Base-by-base conservation (phyloP, 2,797 vertebrate genomes). In the Etheostoma perlongum region DNA sequence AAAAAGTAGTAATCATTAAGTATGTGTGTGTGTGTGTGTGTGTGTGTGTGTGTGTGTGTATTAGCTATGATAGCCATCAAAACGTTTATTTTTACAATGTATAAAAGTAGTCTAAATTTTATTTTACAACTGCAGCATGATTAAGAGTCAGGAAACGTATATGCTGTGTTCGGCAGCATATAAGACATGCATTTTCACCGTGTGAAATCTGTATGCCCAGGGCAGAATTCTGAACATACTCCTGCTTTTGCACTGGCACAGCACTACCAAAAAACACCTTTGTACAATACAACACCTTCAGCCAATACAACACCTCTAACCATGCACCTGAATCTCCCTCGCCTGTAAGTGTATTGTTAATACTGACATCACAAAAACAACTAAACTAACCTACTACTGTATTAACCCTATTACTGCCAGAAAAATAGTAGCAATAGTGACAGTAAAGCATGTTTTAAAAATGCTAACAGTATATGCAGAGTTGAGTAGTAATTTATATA, bases 171-270 rank as follows among this genome's bases (percentile, higher is more conserved):
- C 49, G 23, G 42, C 33, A 72, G 30, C n/a, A 30, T 21, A 48
- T 55, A 53, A 51, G 47, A 36, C 30, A 48, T 65, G 53, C 12
- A 40, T 40, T 40, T 64, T 21, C 47, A 40, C 18, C 8, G 21
- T 53, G 59, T 78, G 42, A 78, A 65, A 59, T 61, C 64, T 47
- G 36, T 40, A 40, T 40, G 36, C 36, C 63, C 48, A 33, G 47
- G 72, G 67, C 63, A 63, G 67, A 46, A 16, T 30, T 55, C 61
- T 69, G 23, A 72, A 61, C 60, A 60, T 40, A 12, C 36, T 36
- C 1, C 2, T 30, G 40, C 10, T 40, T 40, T 74, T 76, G 40
- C 42, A 57, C 47, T 36, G 40, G 27, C 11, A 54, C 62, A 21
- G 40, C 42, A 42, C 11, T 0, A 67, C 33, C 46, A 70, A 15